Percentiles rank a stretch among this genome's conserved stretches.
Conservation (phyloP, 1,140 invertebrate species). For the Parasteatoda tepidariorum region DNA sequence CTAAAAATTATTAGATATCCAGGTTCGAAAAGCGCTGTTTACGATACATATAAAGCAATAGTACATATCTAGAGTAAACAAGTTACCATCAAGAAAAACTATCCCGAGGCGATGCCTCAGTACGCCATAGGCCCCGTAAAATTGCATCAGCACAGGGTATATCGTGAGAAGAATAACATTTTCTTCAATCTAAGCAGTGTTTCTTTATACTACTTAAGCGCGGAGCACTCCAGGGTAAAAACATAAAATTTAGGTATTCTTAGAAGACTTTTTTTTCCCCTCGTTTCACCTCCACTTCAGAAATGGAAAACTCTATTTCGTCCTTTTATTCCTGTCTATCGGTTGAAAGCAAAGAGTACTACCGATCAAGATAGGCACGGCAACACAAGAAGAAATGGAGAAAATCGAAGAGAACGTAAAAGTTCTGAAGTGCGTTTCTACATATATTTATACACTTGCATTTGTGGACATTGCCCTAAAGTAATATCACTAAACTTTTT, state of each 20-base stretch:
- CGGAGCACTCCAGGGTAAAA: conserved; percentile 20
- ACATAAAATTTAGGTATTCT: conserved; percentile 56
- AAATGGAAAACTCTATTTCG: conserved; percentile 46
- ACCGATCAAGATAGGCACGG: background rate
- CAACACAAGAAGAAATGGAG: background rate
- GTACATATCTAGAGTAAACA: conserved; percentile 22
- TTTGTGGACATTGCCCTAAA: background rate
- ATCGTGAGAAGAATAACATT: conserved; percentile 48
- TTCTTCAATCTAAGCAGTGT: conserved; percentile 43
- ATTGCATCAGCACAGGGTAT: conserved; percentile 36
- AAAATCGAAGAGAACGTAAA: conserved; percentile 14
- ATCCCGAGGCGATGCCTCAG: conserved; percentile 1
- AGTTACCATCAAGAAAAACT: conserved; percentile 47
- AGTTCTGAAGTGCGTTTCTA: background rate
- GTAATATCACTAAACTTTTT: background rate
- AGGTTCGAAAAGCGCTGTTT: conserved; percentile 8
- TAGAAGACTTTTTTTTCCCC: conserved; percentile 13
- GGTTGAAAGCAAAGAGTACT: background rate
- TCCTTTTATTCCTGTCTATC: conserved; percentile 34
- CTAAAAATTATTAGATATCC: conserved; percentile 19
- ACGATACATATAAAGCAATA: conserved; percentile 47
- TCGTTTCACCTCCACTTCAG: conserved; percentile 18
- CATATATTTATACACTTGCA: background rate
- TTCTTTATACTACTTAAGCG: conserved; percentile 45
- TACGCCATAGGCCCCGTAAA: conserved; percentile 26